A percentile compares a stretch with the other conserved stretches of the same genome.
Evolutionary conservation across 2,113 vertebrate species (phyloP).

Genomic region (Petromus typicus): DNA sequence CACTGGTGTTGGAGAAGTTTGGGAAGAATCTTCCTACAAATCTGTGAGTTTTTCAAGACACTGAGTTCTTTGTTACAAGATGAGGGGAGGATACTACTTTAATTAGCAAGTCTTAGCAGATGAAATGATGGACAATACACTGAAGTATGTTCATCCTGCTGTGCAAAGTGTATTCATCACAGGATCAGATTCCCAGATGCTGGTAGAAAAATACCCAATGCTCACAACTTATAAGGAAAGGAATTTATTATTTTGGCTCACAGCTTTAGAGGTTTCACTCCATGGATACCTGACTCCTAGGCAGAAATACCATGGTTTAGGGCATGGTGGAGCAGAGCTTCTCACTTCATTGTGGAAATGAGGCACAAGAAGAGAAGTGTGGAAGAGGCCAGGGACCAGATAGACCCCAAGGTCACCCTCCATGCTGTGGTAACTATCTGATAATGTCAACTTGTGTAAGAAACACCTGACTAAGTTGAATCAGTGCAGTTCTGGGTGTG

Average conservation of each 20-base stretch:
- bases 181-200: not conserved
- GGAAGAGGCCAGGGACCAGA: not conserved
- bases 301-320: not conserved
- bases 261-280: not conserved
- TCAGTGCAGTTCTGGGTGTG: not conserved
- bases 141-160: not conserved
- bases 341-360: not conserved
- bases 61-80: not conserved
- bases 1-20: not conserved
- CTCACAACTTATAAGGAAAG: not conserved
- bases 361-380: not conserved
- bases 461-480: not conserved
- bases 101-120: not conserved
- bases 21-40: not conserved
- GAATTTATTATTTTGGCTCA: not conserved
- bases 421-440: not conserved
- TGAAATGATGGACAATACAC: not conserved
- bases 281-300: not conserved
- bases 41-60: not conserved
- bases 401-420: not conserved
- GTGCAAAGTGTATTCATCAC: not conserved
- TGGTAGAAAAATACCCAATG: not conserved
- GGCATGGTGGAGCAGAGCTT: not conserved
- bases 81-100: not conserved
- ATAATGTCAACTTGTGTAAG: not conserved